Conservation (phyloP, 1,140 invertebrate species). For the Bombus cullumanus region DNA sequence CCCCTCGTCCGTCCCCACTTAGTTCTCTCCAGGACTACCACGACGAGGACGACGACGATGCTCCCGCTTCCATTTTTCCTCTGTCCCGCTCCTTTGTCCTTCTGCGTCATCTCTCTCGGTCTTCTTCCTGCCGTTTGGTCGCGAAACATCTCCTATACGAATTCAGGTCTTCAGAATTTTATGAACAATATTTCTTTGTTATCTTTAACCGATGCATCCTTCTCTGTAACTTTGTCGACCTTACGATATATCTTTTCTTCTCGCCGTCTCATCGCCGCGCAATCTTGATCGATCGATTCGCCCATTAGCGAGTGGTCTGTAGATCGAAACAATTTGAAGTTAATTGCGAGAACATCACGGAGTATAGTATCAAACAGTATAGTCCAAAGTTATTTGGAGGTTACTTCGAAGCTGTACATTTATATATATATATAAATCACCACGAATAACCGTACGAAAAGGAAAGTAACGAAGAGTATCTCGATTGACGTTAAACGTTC, state of each 20-base stretch:
- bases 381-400: background rate
- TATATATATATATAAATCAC: too few species aligned
- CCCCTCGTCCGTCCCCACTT: constrained; percentile 41
- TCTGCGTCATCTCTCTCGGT: background rate
- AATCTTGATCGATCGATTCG: constrained; percentile 3
- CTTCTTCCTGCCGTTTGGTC: background rate
- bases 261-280: background rate
- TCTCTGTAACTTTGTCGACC: too few species aligned
- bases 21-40: constrained; percentile 38
- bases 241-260: too few species aligned
- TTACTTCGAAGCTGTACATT: background rate
- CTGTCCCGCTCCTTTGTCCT: constrained; percentile 23
- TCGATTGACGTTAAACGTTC: background rate
- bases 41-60: constrained; percentile 37
- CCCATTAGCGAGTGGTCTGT: background rate
- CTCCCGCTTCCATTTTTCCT: constrained; percentile 29
- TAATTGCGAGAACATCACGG: background rate
- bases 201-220: background rate
- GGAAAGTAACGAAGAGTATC: background rate
- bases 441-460: background rate
- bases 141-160: background rate
- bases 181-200: background rate
- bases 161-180: background rate
- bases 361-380: too few species aligned
- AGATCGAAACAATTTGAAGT: background rate